These are phyloP conservation scores for Eonycteris spelaea DNA, from an alignment of 2,113 vertebrate genomes.

Conservation along the genomic window DNA sequence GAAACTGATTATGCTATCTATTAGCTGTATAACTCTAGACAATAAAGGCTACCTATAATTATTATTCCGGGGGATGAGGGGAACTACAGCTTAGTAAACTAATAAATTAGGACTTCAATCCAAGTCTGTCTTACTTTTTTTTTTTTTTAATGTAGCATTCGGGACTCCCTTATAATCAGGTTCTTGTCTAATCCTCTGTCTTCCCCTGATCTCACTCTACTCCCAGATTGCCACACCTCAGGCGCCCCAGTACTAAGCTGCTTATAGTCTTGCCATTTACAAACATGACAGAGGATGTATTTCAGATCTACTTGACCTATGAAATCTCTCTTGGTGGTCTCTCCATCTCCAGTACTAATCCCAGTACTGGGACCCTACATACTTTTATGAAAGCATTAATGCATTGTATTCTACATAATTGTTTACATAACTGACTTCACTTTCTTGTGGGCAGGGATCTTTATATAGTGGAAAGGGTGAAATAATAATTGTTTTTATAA, in stretches of 20 bases:
- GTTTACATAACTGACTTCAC: background rate
- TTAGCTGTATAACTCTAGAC: background rate
- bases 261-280: background rate
- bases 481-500: background rate
- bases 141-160: background rate
- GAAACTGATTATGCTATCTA: background rate
- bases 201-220: background rate
- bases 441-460: background rate
- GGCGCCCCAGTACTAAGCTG: background rate
- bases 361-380: no score
- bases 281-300: background rate
- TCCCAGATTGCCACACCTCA: background rate
- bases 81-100: background rate
- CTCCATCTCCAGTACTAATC: background rate
- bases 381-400: background rate
- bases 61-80: background rate
- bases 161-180: no score
- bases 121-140: background rate
- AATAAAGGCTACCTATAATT: background rate
- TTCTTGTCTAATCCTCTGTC: background rate
- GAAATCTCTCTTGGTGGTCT: background rate
- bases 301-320: background rate
- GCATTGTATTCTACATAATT: background rate
- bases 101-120: background rate
- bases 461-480: background rate